Evolutionary conservation across 2,888 invertebrate genomes (phyloP).

Genomic region (Xanthorhoe designata): DNA sequence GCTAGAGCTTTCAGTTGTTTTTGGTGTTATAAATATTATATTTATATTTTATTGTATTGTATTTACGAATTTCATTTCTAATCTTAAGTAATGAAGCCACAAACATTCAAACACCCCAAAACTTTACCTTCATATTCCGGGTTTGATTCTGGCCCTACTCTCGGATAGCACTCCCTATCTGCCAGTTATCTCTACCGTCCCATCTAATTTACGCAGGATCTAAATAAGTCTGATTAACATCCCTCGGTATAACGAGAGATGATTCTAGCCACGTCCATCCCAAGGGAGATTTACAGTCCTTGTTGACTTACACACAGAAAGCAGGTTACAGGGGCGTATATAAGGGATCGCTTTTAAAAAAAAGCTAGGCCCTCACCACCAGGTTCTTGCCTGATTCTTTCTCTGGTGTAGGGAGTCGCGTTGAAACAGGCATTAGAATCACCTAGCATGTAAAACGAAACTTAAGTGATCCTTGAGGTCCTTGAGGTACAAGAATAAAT

Average conservation of each 20-base stretch:
- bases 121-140: neutral
- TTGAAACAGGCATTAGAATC: no score
- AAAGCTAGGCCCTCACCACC: no score
- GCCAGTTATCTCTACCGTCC: conserved; percentile 12
- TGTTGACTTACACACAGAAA: neutral
- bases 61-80: no score
- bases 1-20: no score
- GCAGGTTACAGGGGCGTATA: neutral
- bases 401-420: no score
- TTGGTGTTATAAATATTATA: no score
- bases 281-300: neutral
- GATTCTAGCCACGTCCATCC: conserved; percentile 27
- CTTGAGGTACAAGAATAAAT: no score
- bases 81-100: neutral
- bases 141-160: neutral
- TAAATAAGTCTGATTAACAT: conserved; percentile 23
- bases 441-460: no score
- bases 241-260: conserved; percentile 16
- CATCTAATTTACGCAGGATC: conserved; percentile 20
- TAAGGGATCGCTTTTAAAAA: no score
- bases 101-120: neutral
- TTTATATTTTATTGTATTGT: no score
- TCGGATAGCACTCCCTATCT: neutral
- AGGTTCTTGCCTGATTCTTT: no score
- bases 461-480: no score